Conservation (phyloP, 23 tunicate species). For the Trididemnum clinides region DNA sequence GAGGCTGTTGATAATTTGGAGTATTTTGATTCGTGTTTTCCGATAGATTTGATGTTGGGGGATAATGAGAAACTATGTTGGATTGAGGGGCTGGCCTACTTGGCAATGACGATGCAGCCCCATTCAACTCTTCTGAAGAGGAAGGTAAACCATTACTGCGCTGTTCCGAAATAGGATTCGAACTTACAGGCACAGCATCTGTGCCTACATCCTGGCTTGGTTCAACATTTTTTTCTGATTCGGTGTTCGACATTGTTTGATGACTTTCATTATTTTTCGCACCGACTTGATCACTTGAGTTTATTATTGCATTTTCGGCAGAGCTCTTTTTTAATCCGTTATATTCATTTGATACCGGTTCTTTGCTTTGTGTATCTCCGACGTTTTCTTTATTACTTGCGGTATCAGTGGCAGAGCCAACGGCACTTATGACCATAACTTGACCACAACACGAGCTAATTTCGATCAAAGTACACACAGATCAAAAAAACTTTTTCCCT, state of each 20-base stretch:
- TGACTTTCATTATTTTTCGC: background rate
- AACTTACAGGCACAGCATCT: background rate
- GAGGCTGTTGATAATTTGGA: conserved; percentile 13
- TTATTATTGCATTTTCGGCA: background rate
- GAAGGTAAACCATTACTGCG: background rate
- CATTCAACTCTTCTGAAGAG: no score
- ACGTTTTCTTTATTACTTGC: conserved; percentile 43
- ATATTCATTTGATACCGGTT: conserved; percentile 2
- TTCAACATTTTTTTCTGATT: background rate
- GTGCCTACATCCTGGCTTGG: background rate
- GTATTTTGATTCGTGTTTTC: no score
- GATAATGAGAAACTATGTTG: no score
- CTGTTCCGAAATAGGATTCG: background rate
- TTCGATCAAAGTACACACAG: no score
- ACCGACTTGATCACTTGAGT: background rate
- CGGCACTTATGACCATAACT: conserved; percentile 68
- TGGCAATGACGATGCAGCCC: no score
- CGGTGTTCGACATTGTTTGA: background rate
- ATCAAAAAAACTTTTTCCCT: no score
- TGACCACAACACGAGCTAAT: no score
- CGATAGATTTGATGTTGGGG: no score
- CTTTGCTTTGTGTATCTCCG: conserved; percentile 34
- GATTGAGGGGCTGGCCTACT: no score
- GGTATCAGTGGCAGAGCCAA: conserved; percentile 18
- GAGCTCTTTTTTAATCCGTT: background rate